phyloP scores from a whole-genome alignment of 2,888 invertebrate genomes.

The Dasypolia templi region DNA sequence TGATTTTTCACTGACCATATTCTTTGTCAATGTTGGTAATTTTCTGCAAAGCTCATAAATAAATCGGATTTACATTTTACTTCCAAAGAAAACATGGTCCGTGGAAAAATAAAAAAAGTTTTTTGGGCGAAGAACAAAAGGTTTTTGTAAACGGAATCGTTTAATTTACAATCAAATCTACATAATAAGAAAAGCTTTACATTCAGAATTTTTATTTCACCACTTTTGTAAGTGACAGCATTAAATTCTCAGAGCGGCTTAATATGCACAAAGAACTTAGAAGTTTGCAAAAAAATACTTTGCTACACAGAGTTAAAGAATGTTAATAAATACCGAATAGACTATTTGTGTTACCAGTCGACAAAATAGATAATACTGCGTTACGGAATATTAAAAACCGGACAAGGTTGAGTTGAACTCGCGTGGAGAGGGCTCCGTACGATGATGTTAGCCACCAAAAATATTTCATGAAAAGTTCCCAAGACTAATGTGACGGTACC shows the following conservation, averaged over 20 bases:
- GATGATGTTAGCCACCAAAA: no score
- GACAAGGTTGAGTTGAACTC: no score
- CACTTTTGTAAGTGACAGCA: constrained; percentile 46
- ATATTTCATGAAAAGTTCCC: no score
- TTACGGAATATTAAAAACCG: constrained; percentile 23
- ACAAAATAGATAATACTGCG: constrained; percentile 35
- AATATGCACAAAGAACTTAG: constrained; percentile 42
- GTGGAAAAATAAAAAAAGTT: no score
- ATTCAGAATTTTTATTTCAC: constrained; percentile 22
- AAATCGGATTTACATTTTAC: background rate
- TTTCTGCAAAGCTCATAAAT: background rate
- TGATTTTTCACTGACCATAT: constrained; percentile 16
- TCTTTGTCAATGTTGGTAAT: constrained; percentile 16
- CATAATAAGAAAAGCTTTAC: background rate
- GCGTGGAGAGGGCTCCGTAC: no score
- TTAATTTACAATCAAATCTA: background rate
- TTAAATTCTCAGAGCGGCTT: constrained; percentile 30
- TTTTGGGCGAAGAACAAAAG: background rate
- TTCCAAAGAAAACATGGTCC: background rate
- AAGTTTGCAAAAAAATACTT: constrained; percentile 31
- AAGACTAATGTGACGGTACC: no score
- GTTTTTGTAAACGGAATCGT: background rate
- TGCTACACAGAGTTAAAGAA: constrained; percentile 34
- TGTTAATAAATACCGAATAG: constrained; percentile 54
- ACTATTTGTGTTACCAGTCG: constrained; percentile 36